Conservation (phyloP, 2,113 vertebrate species). For the Callopanchax toddi region DNA sequence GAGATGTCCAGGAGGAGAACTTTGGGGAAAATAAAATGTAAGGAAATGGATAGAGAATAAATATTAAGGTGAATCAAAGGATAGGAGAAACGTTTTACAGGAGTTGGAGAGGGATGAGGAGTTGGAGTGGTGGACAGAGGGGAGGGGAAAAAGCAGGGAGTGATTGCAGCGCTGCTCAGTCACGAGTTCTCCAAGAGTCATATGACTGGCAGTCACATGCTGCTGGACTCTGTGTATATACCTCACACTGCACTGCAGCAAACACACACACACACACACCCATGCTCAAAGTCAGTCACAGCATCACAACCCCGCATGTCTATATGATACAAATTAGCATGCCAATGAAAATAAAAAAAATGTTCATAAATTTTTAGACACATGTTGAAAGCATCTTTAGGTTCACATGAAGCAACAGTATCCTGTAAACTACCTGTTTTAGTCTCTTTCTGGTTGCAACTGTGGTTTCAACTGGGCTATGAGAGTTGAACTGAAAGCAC, state of each 20-base stretch:
- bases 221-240: slow-evolving; percentile 80
- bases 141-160: slow-evolving; percentile 46
- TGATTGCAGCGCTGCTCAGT: slow-evolving; percentile 83
- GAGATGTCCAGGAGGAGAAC: slow-evolving; percentile 10
- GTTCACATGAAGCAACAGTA: background rate
- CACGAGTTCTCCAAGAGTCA: slow-evolving; percentile 86
- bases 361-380: background rate
- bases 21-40: background rate
- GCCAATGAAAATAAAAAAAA: background rate
- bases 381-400: background rate
- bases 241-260: slow-evolving; percentile 72
- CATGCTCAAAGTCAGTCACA: slow-evolving; percentile 4
- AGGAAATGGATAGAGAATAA: background rate
- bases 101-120: slow-evolving; percentile 29
- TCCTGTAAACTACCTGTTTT: slow-evolving; percentile 1
- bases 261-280: slow-evolving; percentile 26
- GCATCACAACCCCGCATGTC: background rate
- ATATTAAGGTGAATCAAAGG: background rate
- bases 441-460: slow-evolving; percentile 22
- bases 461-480: slow-evolving; percentile 56
- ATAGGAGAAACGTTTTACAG: slow-evolving; percentile 15
- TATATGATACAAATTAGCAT: background rate
- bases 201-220: slow-evolving; percentile 87
- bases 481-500: slow-evolving; percentile 47
- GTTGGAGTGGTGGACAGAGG: slow-evolving; percentile 9